Conservation (phyloP, 2,113 vertebrate species). For the Cinclus cinclus region DNA sequence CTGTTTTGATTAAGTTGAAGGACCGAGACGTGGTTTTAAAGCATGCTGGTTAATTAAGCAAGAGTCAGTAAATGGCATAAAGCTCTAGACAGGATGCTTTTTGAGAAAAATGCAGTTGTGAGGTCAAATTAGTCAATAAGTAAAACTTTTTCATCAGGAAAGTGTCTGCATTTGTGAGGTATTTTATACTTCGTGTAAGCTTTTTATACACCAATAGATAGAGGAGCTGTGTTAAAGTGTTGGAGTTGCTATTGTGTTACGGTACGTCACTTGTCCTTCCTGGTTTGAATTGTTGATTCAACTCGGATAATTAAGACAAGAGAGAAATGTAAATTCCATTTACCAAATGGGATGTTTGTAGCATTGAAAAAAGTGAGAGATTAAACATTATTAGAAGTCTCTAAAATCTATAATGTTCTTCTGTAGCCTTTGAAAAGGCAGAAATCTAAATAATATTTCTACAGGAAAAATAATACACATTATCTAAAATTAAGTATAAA, state of each 20-base stretch:
- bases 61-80: conserved; percentile 7
- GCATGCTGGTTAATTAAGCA: conserved; percentile 53
- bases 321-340: conserved; percentile 50
- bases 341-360: conserved; percentile 11
- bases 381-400: conserved; percentile 25
- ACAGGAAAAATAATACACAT: conserved; percentile 51
- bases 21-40: conserved; percentile 16
- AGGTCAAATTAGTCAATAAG: conserved; percentile 41
- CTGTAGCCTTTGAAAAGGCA: conserved; percentile 34
- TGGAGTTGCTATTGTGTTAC: not conserved
- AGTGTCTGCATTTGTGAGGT: not conserved
- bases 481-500: conserved; percentile 4
- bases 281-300: conserved; percentile 41
- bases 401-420: conserved; percentile 20
- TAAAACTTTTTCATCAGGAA: conserved; percentile 19
- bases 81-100: not conserved
- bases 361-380: conserved; percentile 33
- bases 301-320: conserved; percentile 31
- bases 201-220: conserved; percentile 10
- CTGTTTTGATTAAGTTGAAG: conserved; percentile 31
- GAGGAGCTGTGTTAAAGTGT: conserved; percentile 27
- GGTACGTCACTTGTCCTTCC: not conserved
- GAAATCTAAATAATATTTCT: conserved; percentile 35
- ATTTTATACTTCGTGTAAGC: conserved; percentile 37
- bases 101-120: conserved; percentile 23